Conservation (phyloP, 2,113 vertebrate genomes). For the Penelope pileata region DNA sequence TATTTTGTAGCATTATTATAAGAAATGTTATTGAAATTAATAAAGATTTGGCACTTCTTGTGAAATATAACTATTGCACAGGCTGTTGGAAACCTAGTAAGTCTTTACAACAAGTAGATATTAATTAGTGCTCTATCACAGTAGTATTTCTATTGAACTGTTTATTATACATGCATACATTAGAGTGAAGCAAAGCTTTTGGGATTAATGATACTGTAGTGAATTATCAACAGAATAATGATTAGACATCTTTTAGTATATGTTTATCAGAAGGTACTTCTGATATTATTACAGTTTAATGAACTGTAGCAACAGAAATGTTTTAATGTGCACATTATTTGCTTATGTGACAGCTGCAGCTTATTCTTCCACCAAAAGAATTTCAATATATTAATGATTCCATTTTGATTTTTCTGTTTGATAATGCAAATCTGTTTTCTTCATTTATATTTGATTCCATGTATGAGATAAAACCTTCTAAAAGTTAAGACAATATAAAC, state of each 20-base stretch:
- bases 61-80: background rate
- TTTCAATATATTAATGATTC: background rate
- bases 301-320: background rate
- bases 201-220: constrained; percentile 16
- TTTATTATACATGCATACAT: background rate
- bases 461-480: background rate
- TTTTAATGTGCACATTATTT: background rate
- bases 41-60: constrained; percentile 23
- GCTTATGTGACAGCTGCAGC: background rate
- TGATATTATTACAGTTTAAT: background rate
- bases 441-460: background rate
- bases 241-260: background rate
- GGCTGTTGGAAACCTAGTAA: constrained; percentile 37
- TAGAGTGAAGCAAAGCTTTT: constrained; percentile 17
- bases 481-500: background rate
- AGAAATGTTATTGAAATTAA: constrained; percentile 51
- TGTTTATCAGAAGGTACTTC: background rate
- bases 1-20: constrained; percentile 32
- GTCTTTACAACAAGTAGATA: constrained; percentile 18
- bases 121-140: constrained; percentile 54
- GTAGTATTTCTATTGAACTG: constrained; percentile 32
- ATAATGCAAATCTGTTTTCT: background rate
- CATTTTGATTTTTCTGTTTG: background rate
- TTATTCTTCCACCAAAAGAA: background rate
- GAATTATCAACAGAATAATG: constrained; percentile 42